Percentiles rank a stretch among this genome's conserved stretches.
phyloP scores from a whole-genome alignment of 2,888 invertebrate species.

The Merodon equestris region DNA sequence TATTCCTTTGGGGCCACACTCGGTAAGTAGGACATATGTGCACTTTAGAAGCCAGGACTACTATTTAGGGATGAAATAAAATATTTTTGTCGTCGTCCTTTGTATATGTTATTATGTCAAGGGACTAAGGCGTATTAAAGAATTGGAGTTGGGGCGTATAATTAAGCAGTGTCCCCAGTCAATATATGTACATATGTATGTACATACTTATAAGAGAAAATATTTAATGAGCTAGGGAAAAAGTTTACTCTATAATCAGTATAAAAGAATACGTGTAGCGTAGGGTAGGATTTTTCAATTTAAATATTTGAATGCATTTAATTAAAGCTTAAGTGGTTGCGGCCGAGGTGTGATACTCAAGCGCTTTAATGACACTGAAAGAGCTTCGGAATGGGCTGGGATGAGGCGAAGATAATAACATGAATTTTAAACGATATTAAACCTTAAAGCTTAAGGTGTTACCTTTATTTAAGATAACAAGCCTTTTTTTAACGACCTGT shows the following conservation, averaged over 20 bases:
- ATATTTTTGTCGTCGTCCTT: constrained; percentile 5
- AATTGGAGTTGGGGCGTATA: constrained; percentile 33
- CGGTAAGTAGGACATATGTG: constrained; percentile 49
- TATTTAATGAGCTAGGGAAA: constrained; percentile 49
- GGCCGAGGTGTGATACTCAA: neutral
- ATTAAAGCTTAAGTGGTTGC: constrained; percentile 44
- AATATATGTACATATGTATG: constrained; percentile 17
- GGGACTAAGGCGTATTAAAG: too few relatives aligned
- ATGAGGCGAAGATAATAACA: too few relatives aligned
- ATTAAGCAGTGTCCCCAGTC: constrained; percentile 52
- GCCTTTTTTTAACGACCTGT: too few relatives aligned
- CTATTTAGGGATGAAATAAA: constrained; percentile 1
- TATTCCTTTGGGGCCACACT: neutral
- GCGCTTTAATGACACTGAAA: too few relatives aligned
- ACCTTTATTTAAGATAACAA: too few relatives aligned
- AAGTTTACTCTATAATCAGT: constrained; percentile 6
- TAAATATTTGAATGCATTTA: constrained; percentile 65
- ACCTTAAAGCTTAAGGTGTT: too few relatives aligned
- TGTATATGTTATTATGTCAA: constrained; percentile 6
- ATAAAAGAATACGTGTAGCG: neutral
- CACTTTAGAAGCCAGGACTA: constrained; percentile 23
- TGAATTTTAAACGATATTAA: too few relatives aligned
- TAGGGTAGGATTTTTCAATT: constrained; percentile 46
- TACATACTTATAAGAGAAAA: constrained; percentile 34
- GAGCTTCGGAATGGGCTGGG: too few relatives aligned